Evolutionary conservation across 2,113 vertebrate genomes (phyloP), one percentile per base, ranked within the genome.

Genomic region (Cyanoramphus novaezelandiae): DNA sequence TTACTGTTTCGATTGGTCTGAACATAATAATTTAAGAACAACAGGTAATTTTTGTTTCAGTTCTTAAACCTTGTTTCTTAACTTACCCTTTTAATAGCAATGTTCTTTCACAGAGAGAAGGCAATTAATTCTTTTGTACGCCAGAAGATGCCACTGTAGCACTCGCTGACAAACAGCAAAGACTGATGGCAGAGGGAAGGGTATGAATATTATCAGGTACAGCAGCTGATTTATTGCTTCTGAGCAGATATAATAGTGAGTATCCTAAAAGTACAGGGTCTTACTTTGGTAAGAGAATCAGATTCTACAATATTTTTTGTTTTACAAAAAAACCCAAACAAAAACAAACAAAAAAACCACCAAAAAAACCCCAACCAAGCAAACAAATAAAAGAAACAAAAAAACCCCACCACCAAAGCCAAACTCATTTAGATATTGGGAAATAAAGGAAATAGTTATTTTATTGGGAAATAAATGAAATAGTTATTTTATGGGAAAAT

Each of bases 131-230:
- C 95, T 50, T 49, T 62, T 24, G 1, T 76, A 4, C 52, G 90
- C 97, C 98, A 98, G 96, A 96, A 97, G 97, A 97, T 98, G 98
- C 93, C 98, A 95, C 96, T 97, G 70, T 63, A 97, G 72, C 70
- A 96, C 93, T 97, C 98, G 0, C 24, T 96, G 94, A 96, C 13
- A 86, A 94, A 80, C 39, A 69, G 37, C 49, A 50, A 84, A 90
- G 76, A 82, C 55, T 76, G 64, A 75, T 84, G 76, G 18, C 35
- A 80, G 31, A 14, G 23, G 7, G 59, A 90, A 68, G 41, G 4
- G 14, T 87, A 41, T 75, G 74, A 88, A 72, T 85, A 67, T 78
- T 85, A 70, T 53, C 64, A 76, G 44, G 33, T 83, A 43, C 25
- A 76, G 13, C 10, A 77, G 49, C 44, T 89, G 77, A 72, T 13